Percentiles rank a stretch among this genome's conserved stretches.
Evolutionary conservation across 2,113 vertebrate species (phyloP).

Genomic region (Bagarius yarrelli): DNA sequence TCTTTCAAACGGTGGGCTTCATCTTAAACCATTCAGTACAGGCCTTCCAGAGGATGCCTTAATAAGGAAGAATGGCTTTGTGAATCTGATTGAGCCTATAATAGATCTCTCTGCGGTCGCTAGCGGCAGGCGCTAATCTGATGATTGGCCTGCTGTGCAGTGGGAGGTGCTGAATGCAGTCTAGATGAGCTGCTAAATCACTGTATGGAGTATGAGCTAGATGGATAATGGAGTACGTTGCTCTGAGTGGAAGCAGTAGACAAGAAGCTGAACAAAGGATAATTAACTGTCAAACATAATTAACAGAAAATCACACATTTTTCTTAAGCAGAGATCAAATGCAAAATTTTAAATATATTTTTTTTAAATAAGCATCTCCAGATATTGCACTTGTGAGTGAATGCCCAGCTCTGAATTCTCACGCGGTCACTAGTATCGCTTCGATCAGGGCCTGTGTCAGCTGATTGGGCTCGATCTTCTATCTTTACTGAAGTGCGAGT

Average conservation of each 20-base stretch:
- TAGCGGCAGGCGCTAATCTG: slow-evolving; percentile 43
- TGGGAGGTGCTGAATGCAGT: slow-evolving; percentile 48
- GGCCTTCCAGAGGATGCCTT: slow-evolving; percentile 22
- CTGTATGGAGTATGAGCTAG: slow-evolving; percentile 10
- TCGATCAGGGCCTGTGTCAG: too few relatives aligned
- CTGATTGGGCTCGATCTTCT: too few relatives aligned
- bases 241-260: slow-evolving; percentile 19
- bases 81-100: slow-evolving; percentile 36
- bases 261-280: slow-evolving; percentile 5
- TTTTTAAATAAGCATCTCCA: too few relatives aligned
- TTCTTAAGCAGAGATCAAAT: neutral
- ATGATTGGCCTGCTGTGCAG: slow-evolving; percentile 47
- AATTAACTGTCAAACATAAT: slow-evolving; percentile 46
- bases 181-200: slow-evolving; percentile 33
- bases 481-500: too few relatives aligned
- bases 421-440: too few relatives aligned
- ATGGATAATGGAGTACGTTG: slow-evolving; percentile 11
- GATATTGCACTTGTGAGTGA: too few relatives aligned
- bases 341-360: too few relatives aligned
- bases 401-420: too few relatives aligned
- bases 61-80: slow-evolving; percentile 36
- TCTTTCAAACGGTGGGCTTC: neutral
- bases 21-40: slow-evolving; percentile 13
- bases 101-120: slow-evolving; percentile 40
- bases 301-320: slow-evolving; percentile 32